Percentiles rank a stretch among this genome's conserved stretches.
Conservation (phyloP, 2,797 vertebrate genomes). For the Balearica regulorum region DNA sequence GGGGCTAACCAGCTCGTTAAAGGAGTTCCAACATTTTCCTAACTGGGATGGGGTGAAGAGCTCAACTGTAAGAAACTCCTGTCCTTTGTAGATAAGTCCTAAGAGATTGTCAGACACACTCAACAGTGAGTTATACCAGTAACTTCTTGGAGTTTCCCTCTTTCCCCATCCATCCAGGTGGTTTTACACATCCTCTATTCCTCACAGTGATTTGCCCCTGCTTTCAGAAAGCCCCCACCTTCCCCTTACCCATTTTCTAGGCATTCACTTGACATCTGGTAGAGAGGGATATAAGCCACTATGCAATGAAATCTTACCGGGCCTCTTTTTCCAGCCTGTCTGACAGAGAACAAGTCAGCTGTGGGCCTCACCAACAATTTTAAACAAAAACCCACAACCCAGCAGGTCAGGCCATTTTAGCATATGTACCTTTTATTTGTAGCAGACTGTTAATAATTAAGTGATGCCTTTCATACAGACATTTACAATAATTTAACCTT, state of each 20-base stretch:
- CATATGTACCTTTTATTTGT: constrained; percentile 65
- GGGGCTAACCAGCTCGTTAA: background rate
- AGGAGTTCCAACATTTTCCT: background rate
- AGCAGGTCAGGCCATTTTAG: constrained; percentile 54
- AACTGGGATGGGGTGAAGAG: background rate
- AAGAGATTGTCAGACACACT: background rate
- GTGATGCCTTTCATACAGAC: constrained; percentile 69
- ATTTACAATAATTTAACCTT: constrained; percentile 68
- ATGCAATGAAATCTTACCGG: constrained; percentile 51
- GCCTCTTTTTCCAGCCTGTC: constrained; percentile 48
- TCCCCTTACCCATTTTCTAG: background rate
- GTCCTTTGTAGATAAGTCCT: background rate
- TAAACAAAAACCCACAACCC: constrained; percentile 5
- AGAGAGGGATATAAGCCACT: background rate
- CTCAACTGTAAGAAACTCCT: background rate
- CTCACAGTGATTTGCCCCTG: background rate
- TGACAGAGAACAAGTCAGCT: constrained; percentile 50
- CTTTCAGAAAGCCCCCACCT: background rate
- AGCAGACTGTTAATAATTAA: constrained; percentile 67
- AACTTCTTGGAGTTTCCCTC: background rate
- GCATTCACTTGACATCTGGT: constrained; percentile 33
- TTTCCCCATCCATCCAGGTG: background rate
- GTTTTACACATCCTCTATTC: background rate
- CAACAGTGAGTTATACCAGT: background rate
- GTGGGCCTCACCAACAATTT: constrained; percentile 40